These are phyloP conservation scores for Lordiphosa stackelbergi DNA, from an alignment of 1,140 invertebrate genomes.

Conservation along the genomic window DNA sequence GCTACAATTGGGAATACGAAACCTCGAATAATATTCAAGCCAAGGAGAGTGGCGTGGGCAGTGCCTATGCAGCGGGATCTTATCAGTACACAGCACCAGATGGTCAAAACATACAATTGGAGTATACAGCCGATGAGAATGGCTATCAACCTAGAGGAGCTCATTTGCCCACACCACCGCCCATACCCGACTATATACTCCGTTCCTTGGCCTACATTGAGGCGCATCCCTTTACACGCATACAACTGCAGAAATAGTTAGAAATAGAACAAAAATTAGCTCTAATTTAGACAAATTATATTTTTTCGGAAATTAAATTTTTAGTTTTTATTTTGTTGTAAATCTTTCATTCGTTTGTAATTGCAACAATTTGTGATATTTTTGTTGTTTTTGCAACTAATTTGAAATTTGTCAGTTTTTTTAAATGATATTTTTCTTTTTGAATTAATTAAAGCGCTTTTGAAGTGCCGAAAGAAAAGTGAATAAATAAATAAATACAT, in stretches of 20 bases:
- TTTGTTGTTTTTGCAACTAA: conserved; percentile 49
- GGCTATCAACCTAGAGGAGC: conserved; percentile 85
- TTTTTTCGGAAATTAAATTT: conserved; percentile 12
- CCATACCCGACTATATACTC: conserved; percentile 85
- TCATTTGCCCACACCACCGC: conserved; percentile 86
- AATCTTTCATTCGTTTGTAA: conserved; percentile 6
- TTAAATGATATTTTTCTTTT: conserved; percentile 31
- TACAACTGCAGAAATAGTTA: conserved; percentile 51
- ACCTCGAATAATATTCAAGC: conserved; percentile 81
- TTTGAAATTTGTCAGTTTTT: conserved; percentile 40
- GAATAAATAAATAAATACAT: conserved; percentile 37
- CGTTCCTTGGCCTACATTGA: conserved; percentile 80
- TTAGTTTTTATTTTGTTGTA: conserved; percentile 14
- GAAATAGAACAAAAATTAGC: conserved; percentile 2
- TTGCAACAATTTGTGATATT: conserved; percentile 20
- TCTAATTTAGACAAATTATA: conserved; percentile 33
- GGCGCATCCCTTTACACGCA: conserved; percentile 76
- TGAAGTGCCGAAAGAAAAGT: conserved; percentile 52
- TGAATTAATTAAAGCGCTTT: conserved; percentile 47
- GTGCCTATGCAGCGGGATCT: conserved; percentile 46
- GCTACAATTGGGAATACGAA: conserved; percentile 78
- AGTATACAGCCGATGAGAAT: conserved; percentile 87
- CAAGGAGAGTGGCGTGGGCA: conserved; percentile 78
- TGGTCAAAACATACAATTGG: conserved; percentile 77
- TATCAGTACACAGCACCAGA: conserved; percentile 71